phyloP scores from a whole-genome alignment of 2,888 invertebrate genomes.

The Synergus umbraculus region DNA sequence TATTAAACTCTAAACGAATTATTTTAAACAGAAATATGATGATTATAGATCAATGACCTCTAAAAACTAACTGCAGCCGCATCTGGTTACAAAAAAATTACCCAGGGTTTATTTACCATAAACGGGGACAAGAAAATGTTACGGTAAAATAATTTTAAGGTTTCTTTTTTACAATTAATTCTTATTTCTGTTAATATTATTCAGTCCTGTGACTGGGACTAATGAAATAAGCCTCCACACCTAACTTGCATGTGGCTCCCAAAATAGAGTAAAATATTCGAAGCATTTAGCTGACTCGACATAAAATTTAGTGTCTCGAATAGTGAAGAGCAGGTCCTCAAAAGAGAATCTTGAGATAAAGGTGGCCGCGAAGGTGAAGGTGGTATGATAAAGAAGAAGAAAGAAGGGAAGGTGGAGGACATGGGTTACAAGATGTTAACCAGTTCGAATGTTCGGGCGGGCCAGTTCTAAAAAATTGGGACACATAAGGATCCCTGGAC shows the following conservation, averaged over 20 bases:
- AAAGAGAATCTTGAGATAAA: conserved; percentile 20
- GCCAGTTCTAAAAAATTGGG: conserved; percentile 66
- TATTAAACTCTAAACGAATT: no score
- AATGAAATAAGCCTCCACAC: no score
- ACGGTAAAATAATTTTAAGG: no score
- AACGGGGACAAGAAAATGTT: no score
- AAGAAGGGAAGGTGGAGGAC: conserved; percentile 57
- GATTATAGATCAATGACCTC: no score
- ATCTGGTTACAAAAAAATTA: no score
- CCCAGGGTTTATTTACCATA: no score
- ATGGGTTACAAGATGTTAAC: conserved; percentile 68
- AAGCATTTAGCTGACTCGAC: conserved; percentile 12
- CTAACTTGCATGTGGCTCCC: not conserved
- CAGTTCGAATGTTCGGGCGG: conserved; percentile 61
- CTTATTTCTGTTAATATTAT: no score
- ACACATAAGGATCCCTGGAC: conserved; percentile 58
- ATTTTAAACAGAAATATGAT: no score
- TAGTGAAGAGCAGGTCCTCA: conserved; percentile 26
- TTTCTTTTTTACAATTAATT: no score
- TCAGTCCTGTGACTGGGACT: no score
- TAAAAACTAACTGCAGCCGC: no score
- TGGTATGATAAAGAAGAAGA: conserved; percentile 39
- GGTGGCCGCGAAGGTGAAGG: conserved; percentile 10
- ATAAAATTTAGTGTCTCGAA: conserved; percentile 14
- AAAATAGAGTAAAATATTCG: not conserved